Percentiles rank a stretch among this genome's conserved stretches.
These are phyloP conservation scores for Labeo calbasu DNA, from an alignment of 2,797 vertebrate genomes.

Conservation along the genomic window DNA sequence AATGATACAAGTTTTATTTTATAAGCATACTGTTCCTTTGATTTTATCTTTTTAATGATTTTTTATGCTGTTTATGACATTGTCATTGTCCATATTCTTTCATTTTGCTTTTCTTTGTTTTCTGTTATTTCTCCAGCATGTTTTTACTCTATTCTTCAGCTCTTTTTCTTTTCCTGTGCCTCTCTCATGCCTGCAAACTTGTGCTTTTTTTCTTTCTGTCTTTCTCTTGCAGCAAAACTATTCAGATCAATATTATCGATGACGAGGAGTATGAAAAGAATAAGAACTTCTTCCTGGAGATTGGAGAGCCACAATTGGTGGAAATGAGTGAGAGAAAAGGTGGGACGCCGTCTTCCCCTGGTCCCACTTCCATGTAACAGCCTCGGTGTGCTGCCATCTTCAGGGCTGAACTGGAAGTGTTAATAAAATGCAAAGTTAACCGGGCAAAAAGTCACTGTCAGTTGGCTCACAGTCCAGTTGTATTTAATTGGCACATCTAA, in stretches of 20 bases:
- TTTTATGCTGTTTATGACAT: not conserved
- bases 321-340: conserved; percentile 99
- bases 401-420: conserved; percentile 24
- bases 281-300: conserved; percentile 97
- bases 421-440: not conserved
- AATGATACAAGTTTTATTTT: too few species aligned
- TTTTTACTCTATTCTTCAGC: conserved; percentile 10
- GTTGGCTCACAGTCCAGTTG: not conserved
- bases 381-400: conserved; percentile 26
- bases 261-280: conserved; percentile 99
- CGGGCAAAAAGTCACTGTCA: not conserved
- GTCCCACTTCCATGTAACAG: conserved; percentile 64
- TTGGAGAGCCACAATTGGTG: conserved; percentile 91
- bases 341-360: conserved; percentile 77
- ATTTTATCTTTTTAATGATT: not conserved
- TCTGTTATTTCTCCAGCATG: conserved; percentile 16
- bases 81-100: not conserved
- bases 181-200: conserved; percentile 42
- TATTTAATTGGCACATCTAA: not conserved
- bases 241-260: conserved; percentile 96
- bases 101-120: not conserved
- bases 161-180: conserved; percentile 45
- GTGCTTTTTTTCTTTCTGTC: conserved; percentile 32
- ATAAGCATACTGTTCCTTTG: not conserved
- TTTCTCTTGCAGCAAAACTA: conserved; percentile 90